A percentile compares a stretch with the other conserved stretches of the same genome.
Evolutionary conservation across 2,113 vertebrate species (phyloP).

Genomic region (Oncorhynchus tshawytscha): DNA sequence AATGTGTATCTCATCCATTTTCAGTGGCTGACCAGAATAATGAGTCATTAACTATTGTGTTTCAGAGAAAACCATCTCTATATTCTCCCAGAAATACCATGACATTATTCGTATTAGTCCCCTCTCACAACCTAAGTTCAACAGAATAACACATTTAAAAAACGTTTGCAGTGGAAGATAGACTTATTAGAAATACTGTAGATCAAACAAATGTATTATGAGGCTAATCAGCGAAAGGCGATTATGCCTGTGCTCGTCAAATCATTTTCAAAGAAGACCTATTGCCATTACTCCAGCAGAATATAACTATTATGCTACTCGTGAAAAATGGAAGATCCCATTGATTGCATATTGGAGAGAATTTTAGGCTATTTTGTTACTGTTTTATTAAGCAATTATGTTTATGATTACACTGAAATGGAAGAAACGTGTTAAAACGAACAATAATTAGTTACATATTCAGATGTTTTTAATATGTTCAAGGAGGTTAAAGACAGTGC

Average conservation of each 20-base stretch:
- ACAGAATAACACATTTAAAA: slow-evolving; percentile 42
- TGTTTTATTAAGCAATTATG: not conserved
- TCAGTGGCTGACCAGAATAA: slow-evolving; percentile 72
- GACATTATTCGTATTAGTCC: slow-evolving; percentile 43
- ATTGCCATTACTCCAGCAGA: slow-evolving; percentile 1
- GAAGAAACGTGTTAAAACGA: not conserved
- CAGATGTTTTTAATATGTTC: not conserved
- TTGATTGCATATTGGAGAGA: not conserved
- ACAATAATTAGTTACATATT: not conserved
- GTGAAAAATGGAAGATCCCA: not conserved
- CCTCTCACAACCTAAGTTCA: slow-evolving; percentile 25
- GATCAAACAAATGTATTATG: slow-evolving; percentile 49
- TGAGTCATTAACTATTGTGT: slow-evolving; percentile 76
- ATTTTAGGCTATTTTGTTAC: not conserved
- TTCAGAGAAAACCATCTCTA: slow-evolving; percentile 71
- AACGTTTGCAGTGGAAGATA: slow-evolving; percentile 39
- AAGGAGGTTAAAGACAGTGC: not conserved
- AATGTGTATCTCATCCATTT: slow-evolving; percentile 77
- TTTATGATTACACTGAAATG: not conserved
- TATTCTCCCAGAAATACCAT: slow-evolving; percentile 60
- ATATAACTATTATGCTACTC: not conserved
- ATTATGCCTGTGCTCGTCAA: slow-evolving; percentile 35
- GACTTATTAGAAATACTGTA: slow-evolving; percentile 44
- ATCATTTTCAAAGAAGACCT: slow-evolving; percentile 28
- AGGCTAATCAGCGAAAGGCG: slow-evolving; percentile 46